Percentiles rank a stretch among this genome's conserved stretches.
Evolutionary conservation across 2,888 invertebrate species (phyloP).

Genomic region (Argyresthia goedartella): DNA sequence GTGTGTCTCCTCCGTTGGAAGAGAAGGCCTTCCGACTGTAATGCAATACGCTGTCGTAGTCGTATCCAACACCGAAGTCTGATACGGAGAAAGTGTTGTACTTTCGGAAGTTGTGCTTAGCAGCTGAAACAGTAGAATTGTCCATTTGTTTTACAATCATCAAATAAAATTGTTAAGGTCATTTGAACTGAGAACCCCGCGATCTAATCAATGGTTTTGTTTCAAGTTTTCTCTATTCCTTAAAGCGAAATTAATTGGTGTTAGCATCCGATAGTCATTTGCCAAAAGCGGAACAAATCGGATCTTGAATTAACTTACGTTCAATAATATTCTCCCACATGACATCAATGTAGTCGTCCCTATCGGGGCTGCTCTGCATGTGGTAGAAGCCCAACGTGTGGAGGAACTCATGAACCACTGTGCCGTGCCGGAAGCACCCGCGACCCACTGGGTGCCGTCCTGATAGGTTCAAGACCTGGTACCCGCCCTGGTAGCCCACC

Average conservation of each 20-base stretch:
- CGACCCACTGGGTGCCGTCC: slow-evolving; percentile 66
- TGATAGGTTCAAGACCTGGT: slow-evolving; percentile 70
- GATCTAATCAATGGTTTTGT: no score
- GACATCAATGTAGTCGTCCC: slow-evolving; percentile 82
- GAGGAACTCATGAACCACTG: slow-evolving; percentile 82
- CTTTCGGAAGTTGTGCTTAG: slow-evolving; percentile 73
- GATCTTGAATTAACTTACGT: slow-evolving; percentile 41
- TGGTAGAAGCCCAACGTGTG: slow-evolving; percentile 87
- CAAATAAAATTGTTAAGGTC: no score
- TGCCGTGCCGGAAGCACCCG: slow-evolving; percentile 74
- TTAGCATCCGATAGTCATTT: no score
- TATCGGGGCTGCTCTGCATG: slow-evolving; percentile 83
- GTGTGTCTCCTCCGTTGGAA: slow-evolving; percentile 75
- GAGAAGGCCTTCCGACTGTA: slow-evolving; percentile 80
- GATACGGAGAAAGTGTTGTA: slow-evolving; percentile 74
- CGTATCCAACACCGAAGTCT: slow-evolving; percentile 77
- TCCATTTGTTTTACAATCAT: no score
- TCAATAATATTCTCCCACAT: slow-evolving; percentile 78
- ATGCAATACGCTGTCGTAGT: slow-evolving; percentile 82
- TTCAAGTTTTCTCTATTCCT: no score
- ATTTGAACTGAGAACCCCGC: no score
- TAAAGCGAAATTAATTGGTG: no score
- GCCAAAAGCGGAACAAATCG: no score
- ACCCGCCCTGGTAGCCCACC: slow-evolving; percentile 61
- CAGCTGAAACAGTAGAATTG: slow-evolving; percentile 29